Conservation (phyloP, 2,113 vertebrate genomes). For the Ophiodon elongatus region DNA sequence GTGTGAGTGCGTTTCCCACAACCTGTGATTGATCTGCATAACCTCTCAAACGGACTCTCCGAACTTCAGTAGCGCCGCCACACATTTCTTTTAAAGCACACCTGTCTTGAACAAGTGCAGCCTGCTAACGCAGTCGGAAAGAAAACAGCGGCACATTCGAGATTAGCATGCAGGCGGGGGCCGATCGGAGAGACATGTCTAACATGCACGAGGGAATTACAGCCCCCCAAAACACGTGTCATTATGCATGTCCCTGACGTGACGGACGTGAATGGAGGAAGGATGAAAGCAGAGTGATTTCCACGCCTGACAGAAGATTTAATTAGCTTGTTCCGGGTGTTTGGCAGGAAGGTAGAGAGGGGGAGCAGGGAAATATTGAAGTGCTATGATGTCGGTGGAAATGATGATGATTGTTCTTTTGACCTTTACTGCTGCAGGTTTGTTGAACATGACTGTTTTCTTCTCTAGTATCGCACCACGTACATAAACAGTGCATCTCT, state of each 20-base stretch:
- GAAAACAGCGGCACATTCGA: slow-evolving; percentile 40
- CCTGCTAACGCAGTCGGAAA: slow-evolving; percentile 7
- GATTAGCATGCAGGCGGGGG: slow-evolving; percentile 55
- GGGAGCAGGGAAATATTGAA: slow-evolving; percentile 35
- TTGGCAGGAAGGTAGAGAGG: slow-evolving; percentile 32
- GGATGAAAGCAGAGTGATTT: slow-evolving; percentile 60
- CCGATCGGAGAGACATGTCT: slow-evolving; percentile 59
- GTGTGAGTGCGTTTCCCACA: slow-evolving; percentile 14
- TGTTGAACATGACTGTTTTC: slow-evolving; percentile 20
- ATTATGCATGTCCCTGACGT: slow-evolving; percentile 58
- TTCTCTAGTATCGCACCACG: background rate
- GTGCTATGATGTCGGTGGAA: slow-evolving; percentile 44
- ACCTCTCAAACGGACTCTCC: slow-evolving; percentile 24
- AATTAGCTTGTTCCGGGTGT: slow-evolving; percentile 69
- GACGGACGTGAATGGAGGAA: slow-evolving; percentile 67
- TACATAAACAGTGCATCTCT: slow-evolving; percentile 18
- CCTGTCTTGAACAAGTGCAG: slow-evolving; percentile 9
- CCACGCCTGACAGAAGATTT: slow-evolving; percentile 71
- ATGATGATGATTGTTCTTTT: slow-evolving; percentile 52
- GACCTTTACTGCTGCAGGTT: slow-evolving; percentile 62
- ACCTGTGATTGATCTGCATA: slow-evolving; percentile 47
- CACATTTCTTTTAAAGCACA: slow-evolving; percentile 22
- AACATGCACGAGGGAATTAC: slow-evolving; percentile 68
- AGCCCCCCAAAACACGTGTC: slow-evolving; percentile 70
- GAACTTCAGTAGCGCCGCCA: slow-evolving; percentile 28